phyloP scores from a whole-genome alignment of 2,797 vertebrate species.

The Podarcis lilfordi region DNA sequence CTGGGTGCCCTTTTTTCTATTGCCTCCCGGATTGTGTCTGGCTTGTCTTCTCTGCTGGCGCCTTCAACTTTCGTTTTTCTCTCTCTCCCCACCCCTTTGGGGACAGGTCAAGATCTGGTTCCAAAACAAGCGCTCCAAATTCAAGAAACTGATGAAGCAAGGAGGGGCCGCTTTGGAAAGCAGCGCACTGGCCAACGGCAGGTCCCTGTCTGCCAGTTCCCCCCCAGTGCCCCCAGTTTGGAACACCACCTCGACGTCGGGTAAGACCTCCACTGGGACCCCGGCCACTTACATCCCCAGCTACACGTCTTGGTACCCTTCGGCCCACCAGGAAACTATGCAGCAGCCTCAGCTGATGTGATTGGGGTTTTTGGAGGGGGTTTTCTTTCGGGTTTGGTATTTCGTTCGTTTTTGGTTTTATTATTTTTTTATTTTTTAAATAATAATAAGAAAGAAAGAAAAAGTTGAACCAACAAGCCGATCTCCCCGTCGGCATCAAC shows the following conservation, averaged over 20 bases:
- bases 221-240: conserved; percentile 92
- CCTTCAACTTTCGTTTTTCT: neutral
- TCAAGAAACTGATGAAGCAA: conserved; percentile 96
- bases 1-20: neutral
- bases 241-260: conserved; percentile 89
- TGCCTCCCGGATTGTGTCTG: neutral
- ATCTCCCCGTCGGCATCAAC: neutral
- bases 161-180: conserved; percentile 91
- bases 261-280: conserved; percentile 88
- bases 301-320: conserved; percentile 98
- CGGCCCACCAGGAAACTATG: conserved; percentile 98
- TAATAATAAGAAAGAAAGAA: neutral
- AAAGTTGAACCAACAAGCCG: neutral
- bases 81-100: neutral
- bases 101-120: conserved; percentile 94
- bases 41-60: neutral
- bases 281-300: conserved; percentile 95
- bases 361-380: conserved; percentile 48
- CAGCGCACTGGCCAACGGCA: conserved; percentile 88
- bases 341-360: conserved; percentile 98
- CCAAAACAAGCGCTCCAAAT: conserved; percentile 94
- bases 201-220: conserved; percentile 90
- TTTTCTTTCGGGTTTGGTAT: neutral
- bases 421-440: neutral
- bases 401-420: neutral